phyloP scores from a whole-genome alignment of 2,888 invertebrate genomes.

The Mythimna vitellina region DNA sequence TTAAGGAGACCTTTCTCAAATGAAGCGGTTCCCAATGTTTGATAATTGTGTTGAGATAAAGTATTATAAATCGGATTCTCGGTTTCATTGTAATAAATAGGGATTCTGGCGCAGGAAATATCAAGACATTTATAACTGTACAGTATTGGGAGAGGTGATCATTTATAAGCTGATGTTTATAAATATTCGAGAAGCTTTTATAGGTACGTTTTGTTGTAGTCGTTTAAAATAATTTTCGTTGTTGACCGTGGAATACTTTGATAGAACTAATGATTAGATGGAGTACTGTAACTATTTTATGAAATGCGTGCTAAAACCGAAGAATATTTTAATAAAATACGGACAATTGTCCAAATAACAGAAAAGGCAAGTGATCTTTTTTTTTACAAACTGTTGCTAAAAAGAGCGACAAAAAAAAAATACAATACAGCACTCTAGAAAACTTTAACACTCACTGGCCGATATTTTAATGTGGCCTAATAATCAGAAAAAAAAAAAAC shows the following conservation, averaged over 20 bases:
- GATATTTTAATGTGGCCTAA: slow-evolving; percentile 89
- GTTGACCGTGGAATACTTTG: neutral
- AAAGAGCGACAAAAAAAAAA: neutral
- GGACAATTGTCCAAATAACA: neutral
- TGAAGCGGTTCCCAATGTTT: slow-evolving; percentile 79
- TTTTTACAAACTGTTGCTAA: no score
- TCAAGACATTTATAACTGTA: slow-evolving; percentile 64
- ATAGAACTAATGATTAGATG: neutral
- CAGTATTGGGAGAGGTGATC: slow-evolving; percentile 28
- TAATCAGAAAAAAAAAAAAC: slow-evolving; percentile 87
- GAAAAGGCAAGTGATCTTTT: neutral
- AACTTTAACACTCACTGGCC: slow-evolving; percentile 78
- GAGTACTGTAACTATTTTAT: neutral
- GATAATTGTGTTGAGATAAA: slow-evolving; percentile 65
- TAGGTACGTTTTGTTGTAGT: slow-evolving; percentile 23
- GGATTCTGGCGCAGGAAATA: slow-evolving; percentile 55
- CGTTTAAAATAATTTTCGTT: slow-evolving; percentile 52
- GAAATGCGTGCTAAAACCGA: neutral
- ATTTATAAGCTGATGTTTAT: slow-evolving; percentile 52
- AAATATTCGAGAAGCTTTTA: slow-evolving; percentile 38
- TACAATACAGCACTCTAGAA: slow-evolving; percentile 37
- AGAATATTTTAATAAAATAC: neutral
- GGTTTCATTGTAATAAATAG: slow-evolving; percentile 63
- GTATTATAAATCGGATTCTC: slow-evolving; percentile 63
- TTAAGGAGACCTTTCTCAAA: slow-evolving; percentile 83